These are phyloP conservation scores for Pogona vitticeps DNA, from an alignment of 2,113 vertebrate species.

Conservation along the genomic window DNA sequence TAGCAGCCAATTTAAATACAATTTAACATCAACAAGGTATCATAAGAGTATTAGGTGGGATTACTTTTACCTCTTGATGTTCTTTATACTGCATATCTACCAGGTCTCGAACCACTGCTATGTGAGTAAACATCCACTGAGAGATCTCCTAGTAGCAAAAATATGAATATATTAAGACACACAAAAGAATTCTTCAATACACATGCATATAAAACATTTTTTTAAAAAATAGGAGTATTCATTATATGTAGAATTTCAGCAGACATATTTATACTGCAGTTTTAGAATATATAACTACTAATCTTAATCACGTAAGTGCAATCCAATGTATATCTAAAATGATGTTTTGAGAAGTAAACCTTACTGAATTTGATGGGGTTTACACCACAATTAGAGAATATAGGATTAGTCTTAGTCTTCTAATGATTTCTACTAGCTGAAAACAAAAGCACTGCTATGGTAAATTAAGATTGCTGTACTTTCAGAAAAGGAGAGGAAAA, in stretches of 20 bases:
- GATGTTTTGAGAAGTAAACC: neutral
- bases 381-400: neutral
- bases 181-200: neutral
- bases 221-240: neutral
- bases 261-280: neutral
- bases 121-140: slow-evolving; percentile 99
- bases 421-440: fast-evolving
- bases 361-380: neutral
- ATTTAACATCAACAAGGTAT: neutral
- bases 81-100: slow-evolving; percentile 98
- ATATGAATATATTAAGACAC: neutral
- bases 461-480: neutral
- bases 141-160: slow-evolving; percentile 88
- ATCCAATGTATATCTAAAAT: neutral
- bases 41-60: neutral
- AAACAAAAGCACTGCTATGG: neutral
- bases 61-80: slow-evolving; percentile 89
- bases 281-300: neutral
- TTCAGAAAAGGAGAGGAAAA: neutral
- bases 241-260: neutral
- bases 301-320: neutral
- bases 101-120: slow-evolving; percentile 94
- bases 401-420: neutral
- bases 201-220: neutral
- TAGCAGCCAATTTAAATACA: neutral